phyloP scores from a whole-genome alignment of 2,888 invertebrate species.

The Melipona beecheii region DNA sequence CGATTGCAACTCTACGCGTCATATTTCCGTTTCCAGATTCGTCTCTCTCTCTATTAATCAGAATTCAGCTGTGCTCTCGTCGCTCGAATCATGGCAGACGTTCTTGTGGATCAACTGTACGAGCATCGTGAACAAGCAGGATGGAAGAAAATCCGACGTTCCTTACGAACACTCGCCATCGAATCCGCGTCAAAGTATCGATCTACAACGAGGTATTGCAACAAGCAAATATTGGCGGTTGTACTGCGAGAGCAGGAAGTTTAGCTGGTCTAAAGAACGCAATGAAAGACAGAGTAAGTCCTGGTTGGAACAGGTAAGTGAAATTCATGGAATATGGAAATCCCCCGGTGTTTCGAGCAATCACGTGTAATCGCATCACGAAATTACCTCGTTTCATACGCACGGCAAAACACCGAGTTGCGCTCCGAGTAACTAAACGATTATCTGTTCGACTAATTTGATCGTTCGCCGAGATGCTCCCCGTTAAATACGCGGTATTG shows the following conservation, averaged over 20 bases:
- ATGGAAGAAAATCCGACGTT: conserved; percentile 2
- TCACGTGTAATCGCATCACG: background rate
- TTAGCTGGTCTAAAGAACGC: conserved; percentile 71
- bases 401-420: background rate
- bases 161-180: conserved; percentile 4
- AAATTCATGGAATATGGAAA: background rate
- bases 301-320: conserved; percentile 72
- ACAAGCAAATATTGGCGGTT: conserved; percentile 58
- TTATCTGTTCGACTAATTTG: conserved; percentile 13
- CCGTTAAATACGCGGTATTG: conserved; percentile 4
- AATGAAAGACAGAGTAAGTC: conserved; percentile 57
- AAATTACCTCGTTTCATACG: background rate
- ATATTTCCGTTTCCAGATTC: background rate
- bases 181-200: conserved; percentile 5
- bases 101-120: background rate
- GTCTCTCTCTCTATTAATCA: background rate
- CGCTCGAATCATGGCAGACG: background rate
- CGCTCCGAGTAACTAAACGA: background rate
- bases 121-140: conserved; percentile 2
- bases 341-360: background rate
- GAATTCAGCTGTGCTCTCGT: background rate
- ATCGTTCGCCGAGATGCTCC: background rate
- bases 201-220: conserved; percentile 31
- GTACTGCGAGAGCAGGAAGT: conserved; percentile 72
- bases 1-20: background rate